phyloP scores from a whole-genome alignment of 2,797 vertebrate species.

The Carcharodon carcharias region DNA sequence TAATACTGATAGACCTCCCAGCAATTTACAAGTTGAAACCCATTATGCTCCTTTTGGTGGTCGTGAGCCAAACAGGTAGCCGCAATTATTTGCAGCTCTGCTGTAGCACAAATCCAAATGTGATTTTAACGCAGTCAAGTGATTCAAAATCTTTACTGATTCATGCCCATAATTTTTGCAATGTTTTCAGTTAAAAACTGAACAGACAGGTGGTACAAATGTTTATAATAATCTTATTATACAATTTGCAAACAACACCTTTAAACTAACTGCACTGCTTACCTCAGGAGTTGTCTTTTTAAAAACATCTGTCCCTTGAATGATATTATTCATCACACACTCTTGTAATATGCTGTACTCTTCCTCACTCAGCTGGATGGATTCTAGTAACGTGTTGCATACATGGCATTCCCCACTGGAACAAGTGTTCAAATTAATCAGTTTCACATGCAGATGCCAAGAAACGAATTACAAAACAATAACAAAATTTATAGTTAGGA shows the following conservation, averaged over 20 bases:
- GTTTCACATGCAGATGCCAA: not conserved
- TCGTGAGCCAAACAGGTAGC: not conserved
- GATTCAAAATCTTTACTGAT: not conserved
- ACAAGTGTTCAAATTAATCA: slow-evolving; percentile 37
- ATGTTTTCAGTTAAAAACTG: not conserved
- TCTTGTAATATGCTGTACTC: slow-evolving; percentile 74
- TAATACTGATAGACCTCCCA: not conserved
- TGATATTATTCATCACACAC: slow-evolving; percentile 72
- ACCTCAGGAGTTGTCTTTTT: slow-evolving; percentile 86
- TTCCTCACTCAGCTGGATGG: slow-evolving; percentile 63
- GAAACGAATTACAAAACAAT: not conserved
- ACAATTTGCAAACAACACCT: not conserved
- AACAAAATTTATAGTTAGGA: not conserved
- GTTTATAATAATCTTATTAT: not conserved
- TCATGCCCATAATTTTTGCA: not conserved
- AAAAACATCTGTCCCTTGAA: slow-evolving; percentile 77
- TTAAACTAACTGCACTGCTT: not conserved
- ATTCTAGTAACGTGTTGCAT: slow-evolving; percentile 62
- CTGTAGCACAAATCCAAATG: not conserved
- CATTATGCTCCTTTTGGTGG: not conserved
- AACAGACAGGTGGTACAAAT: not conserved
- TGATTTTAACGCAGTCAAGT: not conserved
- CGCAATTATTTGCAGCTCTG: not conserved
- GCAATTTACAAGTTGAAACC: not conserved
- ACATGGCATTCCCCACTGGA: slow-evolving; percentile 58